These are phyloP conservation scores for Nebria ingens DNA, from an alignment of 1,140 invertebrate species.

Conservation along the genomic window DNA sequence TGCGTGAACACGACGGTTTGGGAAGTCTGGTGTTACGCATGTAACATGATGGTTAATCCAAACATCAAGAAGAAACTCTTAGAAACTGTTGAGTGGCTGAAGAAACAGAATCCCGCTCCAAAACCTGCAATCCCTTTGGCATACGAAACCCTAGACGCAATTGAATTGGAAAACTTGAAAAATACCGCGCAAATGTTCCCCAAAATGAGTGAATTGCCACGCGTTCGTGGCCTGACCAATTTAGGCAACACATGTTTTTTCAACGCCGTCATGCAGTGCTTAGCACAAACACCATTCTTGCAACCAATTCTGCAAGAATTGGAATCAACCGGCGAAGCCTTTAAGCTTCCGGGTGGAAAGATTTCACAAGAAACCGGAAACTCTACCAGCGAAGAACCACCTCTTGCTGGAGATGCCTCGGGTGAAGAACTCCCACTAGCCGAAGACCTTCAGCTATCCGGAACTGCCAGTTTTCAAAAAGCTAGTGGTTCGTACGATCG, in stretches of 20 bases:
- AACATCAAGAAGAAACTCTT: conserved; percentile 49
- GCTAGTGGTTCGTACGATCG: too few species aligned
- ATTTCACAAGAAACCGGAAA: conserved; percentile 42
- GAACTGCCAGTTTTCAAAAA: too few species aligned
- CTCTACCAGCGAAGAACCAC: background rate
- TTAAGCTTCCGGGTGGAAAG: conserved; percentile 57
- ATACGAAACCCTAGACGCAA: background rate
- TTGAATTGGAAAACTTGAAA: background rate
- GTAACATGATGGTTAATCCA: conserved; percentile 47
- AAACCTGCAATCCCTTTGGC: background rate
- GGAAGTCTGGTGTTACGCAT: conserved; percentile 65
- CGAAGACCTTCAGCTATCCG: too few species aligned
- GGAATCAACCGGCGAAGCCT: conserved; percentile 52
- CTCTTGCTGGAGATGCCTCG: too few species aligned
- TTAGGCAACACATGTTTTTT: conserved; percentile 96
- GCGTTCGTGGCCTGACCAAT: conserved; percentile 65
- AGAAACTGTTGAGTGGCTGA: conserved; percentile 51
- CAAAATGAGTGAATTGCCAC: conserved; percentile 37
- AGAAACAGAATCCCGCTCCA: conserved; percentile 35
- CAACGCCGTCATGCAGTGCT: conserved; percentile 87
- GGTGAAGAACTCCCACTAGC: too few species aligned
- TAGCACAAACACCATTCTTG: conserved; percentile 77
- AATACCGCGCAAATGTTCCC: background rate
- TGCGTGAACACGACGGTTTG: conserved; percentile 60
- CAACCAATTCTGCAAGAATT: conserved; percentile 60